Evolutionary conservation across 2,797 vertebrate species (phyloP).

Genomic region (Sebastes kiyomatsui): DNA sequence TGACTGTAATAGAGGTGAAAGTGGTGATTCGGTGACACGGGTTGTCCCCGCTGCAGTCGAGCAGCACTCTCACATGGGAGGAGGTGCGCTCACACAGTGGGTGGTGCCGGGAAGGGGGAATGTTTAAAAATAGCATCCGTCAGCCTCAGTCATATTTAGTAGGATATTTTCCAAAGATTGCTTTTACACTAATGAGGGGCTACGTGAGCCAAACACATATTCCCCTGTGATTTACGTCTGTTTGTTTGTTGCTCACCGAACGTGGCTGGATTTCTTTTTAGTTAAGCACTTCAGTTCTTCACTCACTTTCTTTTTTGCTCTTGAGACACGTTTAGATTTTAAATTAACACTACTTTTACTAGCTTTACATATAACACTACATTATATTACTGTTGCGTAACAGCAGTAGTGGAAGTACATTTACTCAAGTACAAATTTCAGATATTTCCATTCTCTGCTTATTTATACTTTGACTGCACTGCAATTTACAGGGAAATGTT

Average conservation of each 20-base stretch:
- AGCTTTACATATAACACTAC: neutral
- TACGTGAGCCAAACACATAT: conserved; percentile 2
- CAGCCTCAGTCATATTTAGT: conserved; percentile 3
- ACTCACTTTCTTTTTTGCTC: neutral
- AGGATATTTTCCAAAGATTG: conserved; percentile 14
- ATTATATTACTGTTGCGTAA: neutral
- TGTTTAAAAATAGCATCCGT: conserved; percentile 43
- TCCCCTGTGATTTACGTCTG: conserved; percentile 18
- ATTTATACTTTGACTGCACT: neutral
- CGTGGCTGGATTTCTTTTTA: neutral
- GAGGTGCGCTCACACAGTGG: conserved; percentile 5
- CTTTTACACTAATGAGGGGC: conserved; percentile 8
- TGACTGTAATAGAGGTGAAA: conserved; percentile 66
- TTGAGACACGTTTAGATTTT: neutral
- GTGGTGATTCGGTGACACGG: conserved; percentile 43
- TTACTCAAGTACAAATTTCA: neutral
- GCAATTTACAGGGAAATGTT: neutral
- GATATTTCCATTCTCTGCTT: neutral
- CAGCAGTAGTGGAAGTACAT: neutral
- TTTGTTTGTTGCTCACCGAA: conserved; percentile 10
- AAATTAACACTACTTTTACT: neutral
- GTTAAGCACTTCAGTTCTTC: neutral
- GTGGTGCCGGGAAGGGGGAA: neutral
- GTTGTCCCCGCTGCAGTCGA: conserved; percentile 32
- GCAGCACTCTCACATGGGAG: conserved; percentile 22